These are phyloP conservation scores for Chirona hameri DNA, from an alignment of 2,888 invertebrate genomes.

Conservation along the genomic window DNA sequence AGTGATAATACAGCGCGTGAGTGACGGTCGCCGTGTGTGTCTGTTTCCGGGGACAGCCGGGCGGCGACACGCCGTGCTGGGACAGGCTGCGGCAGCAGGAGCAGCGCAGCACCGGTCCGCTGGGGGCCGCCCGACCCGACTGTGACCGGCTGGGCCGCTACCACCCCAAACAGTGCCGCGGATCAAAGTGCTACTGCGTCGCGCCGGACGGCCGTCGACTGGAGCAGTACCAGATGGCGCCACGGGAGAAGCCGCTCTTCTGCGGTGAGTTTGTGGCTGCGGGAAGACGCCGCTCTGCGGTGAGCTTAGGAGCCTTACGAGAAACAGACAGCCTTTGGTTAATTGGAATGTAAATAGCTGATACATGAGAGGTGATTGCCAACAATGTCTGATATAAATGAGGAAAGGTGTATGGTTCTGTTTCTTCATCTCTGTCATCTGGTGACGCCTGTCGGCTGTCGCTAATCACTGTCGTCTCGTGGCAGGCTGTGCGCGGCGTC, in stretches of 20 bases:
- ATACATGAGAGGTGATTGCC: too few species aligned
- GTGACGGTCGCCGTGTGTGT: not conserved
- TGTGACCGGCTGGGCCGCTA: constrained; percentile 32
- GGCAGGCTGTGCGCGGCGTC: not conserved
- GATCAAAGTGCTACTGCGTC: constrained; percentile 24
- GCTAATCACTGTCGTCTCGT: too few species aligned
- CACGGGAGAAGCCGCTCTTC: not conserved
- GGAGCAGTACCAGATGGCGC: not conserved
- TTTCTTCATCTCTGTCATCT: too few species aligned
- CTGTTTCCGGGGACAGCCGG: not conserved
- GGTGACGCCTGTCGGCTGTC: too few species aligned
- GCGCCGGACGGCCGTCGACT: not conserved
- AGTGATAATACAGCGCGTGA: too few species aligned
- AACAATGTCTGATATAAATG: too few species aligned
- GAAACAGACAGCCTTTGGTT: too few species aligned
- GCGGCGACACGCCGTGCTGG: constrained; percentile 22
- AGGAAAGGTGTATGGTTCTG: too few species aligned
- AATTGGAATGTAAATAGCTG: too few species aligned
- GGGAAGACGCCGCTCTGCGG: too few species aligned
- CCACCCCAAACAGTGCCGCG: constrained; percentile 35
- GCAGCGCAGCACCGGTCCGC: not conserved
- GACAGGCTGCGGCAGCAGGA: not conserved
- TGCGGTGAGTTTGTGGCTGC: constrained; percentile 4
- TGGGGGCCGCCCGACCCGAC: constrained; percentile 32
- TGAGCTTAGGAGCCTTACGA: too few species aligned